Percentiles rank a stretch among this genome's conserved stretches.
phyloP scores from a whole-genome alignment of 2,888 invertebrate species.

The Trissolcus brochymenae region DNA sequence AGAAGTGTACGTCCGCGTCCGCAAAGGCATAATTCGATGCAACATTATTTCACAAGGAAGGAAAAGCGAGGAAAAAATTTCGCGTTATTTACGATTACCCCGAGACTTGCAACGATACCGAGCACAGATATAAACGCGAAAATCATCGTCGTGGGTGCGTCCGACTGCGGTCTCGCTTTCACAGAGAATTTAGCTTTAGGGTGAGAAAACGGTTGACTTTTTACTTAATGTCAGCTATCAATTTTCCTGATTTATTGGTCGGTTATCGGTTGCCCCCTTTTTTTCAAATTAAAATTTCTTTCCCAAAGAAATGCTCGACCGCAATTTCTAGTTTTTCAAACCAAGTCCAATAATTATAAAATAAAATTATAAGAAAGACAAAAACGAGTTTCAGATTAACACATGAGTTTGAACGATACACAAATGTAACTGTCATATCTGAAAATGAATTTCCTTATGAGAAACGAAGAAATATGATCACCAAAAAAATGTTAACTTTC shows the following conservation, averaged over 20 bases:
- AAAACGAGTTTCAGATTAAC: conserved; percentile 72
- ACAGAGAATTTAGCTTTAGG: conserved; percentile 80
- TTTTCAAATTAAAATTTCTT: conserved; percentile 1
- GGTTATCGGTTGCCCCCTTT: conserved; percentile 8
- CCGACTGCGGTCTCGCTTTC: conserved; percentile 81
- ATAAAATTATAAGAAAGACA: no score
- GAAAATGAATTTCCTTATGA: conserved; percentile 81
- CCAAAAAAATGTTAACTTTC: conserved; percentile 77
- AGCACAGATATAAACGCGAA: conserved; percentile 79
- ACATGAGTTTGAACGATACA: conserved; percentile 79
- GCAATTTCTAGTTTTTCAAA: no score
- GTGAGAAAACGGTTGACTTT: conserved; percentile 67
- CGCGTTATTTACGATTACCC: conserved; percentile 79
- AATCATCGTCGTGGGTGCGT: conserved; percentile 83
- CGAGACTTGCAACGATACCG: conserved; percentile 77
- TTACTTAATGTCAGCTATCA: conserved; percentile 6
- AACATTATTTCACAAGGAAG: conserved; percentile 21
- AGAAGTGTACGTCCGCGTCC: conserved; percentile 68
- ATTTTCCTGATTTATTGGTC: conserved; percentile 30
- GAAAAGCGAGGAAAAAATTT: conserved; percentile 68
- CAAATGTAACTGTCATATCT: conserved; percentile 84
- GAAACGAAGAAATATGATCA: conserved; percentile 74
- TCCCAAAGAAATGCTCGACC: background rate
- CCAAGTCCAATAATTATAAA: no score
- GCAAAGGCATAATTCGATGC: conserved; percentile 62